phyloP scores from a whole-genome alignment of 2,113 vertebrate species.

The Acanthisitta chloris region DNA sequence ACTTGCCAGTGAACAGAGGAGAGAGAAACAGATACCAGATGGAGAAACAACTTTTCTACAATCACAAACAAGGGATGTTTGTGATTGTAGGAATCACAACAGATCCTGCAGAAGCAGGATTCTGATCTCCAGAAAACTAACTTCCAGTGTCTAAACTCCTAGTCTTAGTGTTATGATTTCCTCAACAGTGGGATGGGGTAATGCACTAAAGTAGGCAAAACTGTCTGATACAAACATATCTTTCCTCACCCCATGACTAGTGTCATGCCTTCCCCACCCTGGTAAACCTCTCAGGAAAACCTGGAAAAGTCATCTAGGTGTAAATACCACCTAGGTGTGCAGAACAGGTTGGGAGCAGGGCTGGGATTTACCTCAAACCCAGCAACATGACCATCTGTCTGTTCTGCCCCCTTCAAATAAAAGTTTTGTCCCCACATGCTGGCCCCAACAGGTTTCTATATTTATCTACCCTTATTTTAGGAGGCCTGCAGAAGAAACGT shows the following conservation, averaged over 20 bases:
- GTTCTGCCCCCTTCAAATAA: neutral
- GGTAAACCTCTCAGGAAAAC: neutral
- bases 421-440: neutral
- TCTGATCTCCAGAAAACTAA: neutral
- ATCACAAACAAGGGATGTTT: neutral
- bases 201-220: neutral
- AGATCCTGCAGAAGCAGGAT: neutral
- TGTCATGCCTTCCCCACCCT: neutral
- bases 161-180: neutral
- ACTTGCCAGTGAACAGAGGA: neutral
- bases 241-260: neutral
- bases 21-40: neutral
- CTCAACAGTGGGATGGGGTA: neutral
- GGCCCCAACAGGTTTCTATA: constrained; percentile 24
- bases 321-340: neutral
- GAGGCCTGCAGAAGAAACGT: constrained; percentile 10
- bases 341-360: neutral
- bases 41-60: neutral
- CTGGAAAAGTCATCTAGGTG: neutral
- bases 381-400: neutral
- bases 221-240: neutral
- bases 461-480: constrained; percentile 51
- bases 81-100: too few species aligned
- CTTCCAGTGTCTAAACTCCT: neutral
- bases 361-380: neutral